Percentiles rank a stretch among this genome's conserved stretches.
Evolutionary conservation across 1,140 invertebrate genomes (phyloP).

Genomic region (Hetaerina americana): DNA sequence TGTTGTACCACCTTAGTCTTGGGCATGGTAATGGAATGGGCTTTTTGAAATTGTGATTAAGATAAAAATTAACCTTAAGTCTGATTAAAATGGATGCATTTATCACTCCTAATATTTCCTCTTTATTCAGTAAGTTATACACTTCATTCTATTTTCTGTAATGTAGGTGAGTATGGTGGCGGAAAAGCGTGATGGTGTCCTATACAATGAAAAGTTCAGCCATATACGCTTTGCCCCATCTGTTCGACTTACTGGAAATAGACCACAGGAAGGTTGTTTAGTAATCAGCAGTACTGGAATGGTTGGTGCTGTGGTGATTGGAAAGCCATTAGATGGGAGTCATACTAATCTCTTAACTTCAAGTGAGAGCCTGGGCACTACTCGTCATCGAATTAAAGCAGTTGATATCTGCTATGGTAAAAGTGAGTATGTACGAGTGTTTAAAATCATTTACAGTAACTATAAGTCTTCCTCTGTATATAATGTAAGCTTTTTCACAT

Average conservation of each 20-base stretch:
- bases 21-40: too few relatives aligned
- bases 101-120: neutral
- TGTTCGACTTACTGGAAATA: conserved; percentile 72
- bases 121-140: neutral
- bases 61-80: too few relatives aligned
- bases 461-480: neutral
- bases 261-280: conserved; percentile 64
- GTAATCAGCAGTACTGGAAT: conserved; percentile 74
- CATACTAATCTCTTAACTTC: conserved; percentile 25
- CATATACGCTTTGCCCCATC: conserved; percentile 62
- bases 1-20: too few relatives aligned
- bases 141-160: conserved; percentile 24
- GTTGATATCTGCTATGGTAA: conserved; percentile 63
- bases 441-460: neutral
- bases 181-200: conserved; percentile 67
- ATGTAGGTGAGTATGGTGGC: conserved; percentile 39
- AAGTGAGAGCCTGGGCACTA: conserved; percentile 55
- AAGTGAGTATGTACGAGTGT: conserved; percentile 32
- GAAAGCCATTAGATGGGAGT: conserved; percentile 29
- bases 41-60: too few relatives aligned
- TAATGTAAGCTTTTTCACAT: neutral
- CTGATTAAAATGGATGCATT: too few relatives aligned
- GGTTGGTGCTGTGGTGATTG: conserved; percentile 52
- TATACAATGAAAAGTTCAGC: conserved; percentile 76
- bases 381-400: conserved; percentile 55